Percentiles rank a stretch among this genome's conserved stretches.
phyloP scores from a whole-genome alignment of 2,797 vertebrate species.

The Setipinna tenuifilis region DNA sequence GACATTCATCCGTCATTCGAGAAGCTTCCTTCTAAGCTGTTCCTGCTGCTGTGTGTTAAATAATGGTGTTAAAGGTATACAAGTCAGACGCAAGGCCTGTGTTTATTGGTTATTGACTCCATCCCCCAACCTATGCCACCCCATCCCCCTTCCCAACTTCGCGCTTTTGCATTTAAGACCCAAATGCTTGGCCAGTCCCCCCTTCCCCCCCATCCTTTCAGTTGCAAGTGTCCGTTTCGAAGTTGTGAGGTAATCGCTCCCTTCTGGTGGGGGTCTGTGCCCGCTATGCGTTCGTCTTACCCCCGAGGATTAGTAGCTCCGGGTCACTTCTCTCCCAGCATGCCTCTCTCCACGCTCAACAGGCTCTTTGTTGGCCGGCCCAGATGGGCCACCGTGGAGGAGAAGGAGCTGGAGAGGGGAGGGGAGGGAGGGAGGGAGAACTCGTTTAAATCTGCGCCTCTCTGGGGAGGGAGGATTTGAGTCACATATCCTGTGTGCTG shows the following conservation, averaged over 20 bases:
- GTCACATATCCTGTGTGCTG: constrained; percentile 56
- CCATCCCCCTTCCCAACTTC: background rate
- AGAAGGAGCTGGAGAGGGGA: background rate
- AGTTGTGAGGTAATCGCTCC: constrained; percentile 31
- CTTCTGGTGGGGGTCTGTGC: constrained; percentile 25
- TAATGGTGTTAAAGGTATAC: constrained; percentile 44
- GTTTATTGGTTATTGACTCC: background rate
- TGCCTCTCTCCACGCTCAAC: constrained; percentile 53
- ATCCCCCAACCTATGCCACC: too few species aligned
- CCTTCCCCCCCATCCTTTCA: background rate
- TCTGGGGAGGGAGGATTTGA: constrained; percentile 61
- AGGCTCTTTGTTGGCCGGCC: constrained; percentile 61
- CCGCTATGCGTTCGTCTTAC: constrained; percentile 41
- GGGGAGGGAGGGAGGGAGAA: constrained; percentile 34
- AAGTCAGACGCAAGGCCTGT: background rate
- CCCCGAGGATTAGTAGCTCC: constrained; percentile 47
- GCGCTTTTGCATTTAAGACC: background rate
- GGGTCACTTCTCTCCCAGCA: constrained; percentile 56
- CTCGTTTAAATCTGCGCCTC: constrained; percentile 57
- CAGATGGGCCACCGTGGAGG: constrained; percentile 59
- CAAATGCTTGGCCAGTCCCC: background rate
- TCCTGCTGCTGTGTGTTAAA: constrained; percentile 48
- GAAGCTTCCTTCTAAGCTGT: constrained; percentile 58
- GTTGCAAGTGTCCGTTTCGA: background rate
- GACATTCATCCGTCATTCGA: constrained; percentile 69